Percentiles rank a stretch among this genome's conserved stretches.
phyloP scores from a whole-genome alignment of 2,888 invertebrate species.

The Meteorus cinctellus region DNA sequence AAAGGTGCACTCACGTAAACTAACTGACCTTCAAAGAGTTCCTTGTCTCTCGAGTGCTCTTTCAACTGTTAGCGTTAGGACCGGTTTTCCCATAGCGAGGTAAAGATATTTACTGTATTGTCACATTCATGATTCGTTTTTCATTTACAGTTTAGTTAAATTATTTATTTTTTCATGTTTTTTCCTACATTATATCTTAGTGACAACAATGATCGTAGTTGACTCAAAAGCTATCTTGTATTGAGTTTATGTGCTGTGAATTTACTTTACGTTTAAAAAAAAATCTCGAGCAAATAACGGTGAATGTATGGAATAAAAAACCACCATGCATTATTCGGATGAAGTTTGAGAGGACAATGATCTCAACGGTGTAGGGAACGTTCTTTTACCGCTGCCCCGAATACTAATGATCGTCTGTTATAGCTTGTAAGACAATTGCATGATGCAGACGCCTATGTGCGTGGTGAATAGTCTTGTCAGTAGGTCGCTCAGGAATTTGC shows the following conservation, averaged over 20 bases:
- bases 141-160: background rate
- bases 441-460: slow-evolving; percentile 7
- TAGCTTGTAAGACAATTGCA: background rate
- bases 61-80: slow-evolving; percentile 21
- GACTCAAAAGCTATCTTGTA: background rate
- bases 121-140: slow-evolving; percentile 41
- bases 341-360: slow-evolving; percentile 26
- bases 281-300: background rate
- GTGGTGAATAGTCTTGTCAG: slow-evolving; percentile 14
- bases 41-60: slow-evolving; percentile 9
- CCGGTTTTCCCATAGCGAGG: slow-evolving; percentile 48
- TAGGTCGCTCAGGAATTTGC: slow-evolving; percentile 31
- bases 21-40: slow-evolving; percentile 44
- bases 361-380: background rate
- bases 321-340: background rate
- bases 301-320: background rate
- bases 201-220: background rate
- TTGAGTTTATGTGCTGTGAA: background rate
- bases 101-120: slow-evolving; percentile 57
- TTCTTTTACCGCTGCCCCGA: background rate
- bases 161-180: background rate
- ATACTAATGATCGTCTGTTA: background rate
- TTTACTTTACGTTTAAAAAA: background rate
- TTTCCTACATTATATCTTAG: background rate
- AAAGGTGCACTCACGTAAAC: slow-evolving; percentile 49